Base-by-base conservation (phyloP, 2,888 invertebrate genomes). In the Spatulosminthurus flaviceps region DNA sequence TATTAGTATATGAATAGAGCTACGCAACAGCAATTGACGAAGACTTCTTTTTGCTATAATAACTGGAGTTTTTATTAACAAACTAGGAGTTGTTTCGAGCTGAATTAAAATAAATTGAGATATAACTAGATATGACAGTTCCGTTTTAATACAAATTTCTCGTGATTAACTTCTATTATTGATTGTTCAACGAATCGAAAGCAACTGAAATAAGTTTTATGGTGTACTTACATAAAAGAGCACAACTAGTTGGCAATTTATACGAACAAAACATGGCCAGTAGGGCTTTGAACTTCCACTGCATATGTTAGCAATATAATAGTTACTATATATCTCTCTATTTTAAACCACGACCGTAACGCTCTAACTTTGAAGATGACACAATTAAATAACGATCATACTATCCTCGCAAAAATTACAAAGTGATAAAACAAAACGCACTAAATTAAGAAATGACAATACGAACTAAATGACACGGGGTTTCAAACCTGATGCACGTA, bases 191-290 rank as follows among this genome's bases (percentile, higher is more conserved):
- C 19, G 51, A n/a, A 51, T 51, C 19, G 16, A 51, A 51, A 51
- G 51, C 51, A 51, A 34, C 34, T 4, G 34, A 34, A 34, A 34
- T 9, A 4, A 34, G 9, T 34, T 34, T 34, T 34, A 4, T 34
- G 34, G 34, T 34, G 34, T 34, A 34, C 34, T n/a, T n/a, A 34
- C 9, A 7, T 34, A 34, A 9, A 51, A 51, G 9, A 51, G n/a
- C 51, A 51, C 51, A 51, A 51, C 51, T 51, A 51, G 5, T 51
- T 51, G 51, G 51, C 51, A 51, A 51, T 51, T 51, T 51, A 11
- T 51, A 51, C 51, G 51, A 51, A 51, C 51, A 19, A 51, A 51
- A 51, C 51, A 51, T 51, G 51, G 51, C 51, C 51, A 51, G 51
- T 13, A 19, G 5, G 51, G 51, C n/a, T 51, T 51, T 51, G 16